A percentile compares a stretch with the other conserved stretches of the same genome.
Evolutionary conservation across 1,140 invertebrate genomes (phyloP).

Genomic region (Tetramorium simillimum): DNA sequence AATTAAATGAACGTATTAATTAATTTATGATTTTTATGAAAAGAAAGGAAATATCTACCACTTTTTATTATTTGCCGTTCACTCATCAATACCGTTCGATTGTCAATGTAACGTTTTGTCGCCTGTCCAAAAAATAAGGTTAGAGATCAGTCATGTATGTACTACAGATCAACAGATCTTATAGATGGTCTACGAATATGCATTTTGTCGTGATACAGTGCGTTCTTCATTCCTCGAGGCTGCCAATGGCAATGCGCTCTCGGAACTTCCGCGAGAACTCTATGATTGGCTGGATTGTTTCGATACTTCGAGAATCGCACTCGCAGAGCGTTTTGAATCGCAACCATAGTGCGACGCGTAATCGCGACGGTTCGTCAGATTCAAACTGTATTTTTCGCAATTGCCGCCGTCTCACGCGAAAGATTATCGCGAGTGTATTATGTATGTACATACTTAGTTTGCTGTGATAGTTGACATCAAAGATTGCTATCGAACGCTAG

Average conservation of each 20-base stretch:
- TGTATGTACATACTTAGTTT: neutral
- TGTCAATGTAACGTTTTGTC: neutral
- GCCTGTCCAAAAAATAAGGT: neutral
- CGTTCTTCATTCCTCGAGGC: too few species aligned
- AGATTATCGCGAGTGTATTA: neutral
- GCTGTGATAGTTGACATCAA: neutral
- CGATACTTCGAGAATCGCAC: slow-evolving; percentile 11
- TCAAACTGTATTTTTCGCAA: neutral
- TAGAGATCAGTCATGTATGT: too few species aligned
- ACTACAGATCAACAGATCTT: too few species aligned
- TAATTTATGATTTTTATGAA: neutral
- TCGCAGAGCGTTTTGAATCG: neutral
- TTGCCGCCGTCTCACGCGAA: neutral
- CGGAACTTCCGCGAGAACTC: too few species aligned
- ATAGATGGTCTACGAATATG: too few species aligned
- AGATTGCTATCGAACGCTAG: neutral
- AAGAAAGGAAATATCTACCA: neutral
- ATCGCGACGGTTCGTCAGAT: neutral
- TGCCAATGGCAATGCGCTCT: too few species aligned
- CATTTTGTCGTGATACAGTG: too few species aligned
- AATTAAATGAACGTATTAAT: neutral
- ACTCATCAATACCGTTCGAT: neutral
- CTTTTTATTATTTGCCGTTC: neutral
- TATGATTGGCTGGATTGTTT: neutral
- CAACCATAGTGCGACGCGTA: too few species aligned